phyloP scores from a whole-genome alignment of 2,888 invertebrate species.

The Apodemia duryi region DNA sequence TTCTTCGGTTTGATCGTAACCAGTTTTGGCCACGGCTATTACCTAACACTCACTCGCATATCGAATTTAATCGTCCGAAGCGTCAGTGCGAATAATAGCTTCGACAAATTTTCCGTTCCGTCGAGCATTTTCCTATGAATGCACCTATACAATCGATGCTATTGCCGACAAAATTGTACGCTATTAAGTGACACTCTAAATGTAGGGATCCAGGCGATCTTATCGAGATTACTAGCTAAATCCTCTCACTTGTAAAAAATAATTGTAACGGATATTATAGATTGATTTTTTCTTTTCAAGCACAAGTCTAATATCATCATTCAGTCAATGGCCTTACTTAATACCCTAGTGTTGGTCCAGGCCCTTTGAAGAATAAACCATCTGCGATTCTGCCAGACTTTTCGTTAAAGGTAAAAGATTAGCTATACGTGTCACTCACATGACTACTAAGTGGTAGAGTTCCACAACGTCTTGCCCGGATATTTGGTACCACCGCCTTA shows the following conservation, averaged over 20 bases:
- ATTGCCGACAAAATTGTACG: constrained; percentile 72
- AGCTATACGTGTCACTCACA: no score
- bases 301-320: no score
- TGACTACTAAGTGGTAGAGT: no score
- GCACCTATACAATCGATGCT: constrained; percentile 70
- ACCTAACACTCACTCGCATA: constrained; percentile 44
- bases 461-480: no score
- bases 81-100: constrained; percentile 70
- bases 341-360: no score
- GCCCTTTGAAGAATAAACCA: no score
- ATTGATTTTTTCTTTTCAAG: no score
- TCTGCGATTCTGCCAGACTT: no score
- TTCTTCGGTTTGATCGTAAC: constrained; percentile 31
- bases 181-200: constrained; percentile 76
- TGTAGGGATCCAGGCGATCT: constrained; percentile 63
- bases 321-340: no score
- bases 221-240: constrained; percentile 53
- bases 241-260: constrained; percentile 40
- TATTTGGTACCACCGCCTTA: no score
- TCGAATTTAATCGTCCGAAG: constrained; percentile 71
- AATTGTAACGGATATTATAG: neutral
- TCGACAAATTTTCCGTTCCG: constrained; percentile 74
- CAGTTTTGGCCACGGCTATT: constrained; percentile 35
- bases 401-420: no score
- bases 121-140: constrained; percentile 75